Percentiles rank a stretch among this genome's conserved stretches.
Evolutionary conservation across 2,113 vertebrate genomes (phyloP).

Genomic region (Orthonyx spaldingii): DNA sequence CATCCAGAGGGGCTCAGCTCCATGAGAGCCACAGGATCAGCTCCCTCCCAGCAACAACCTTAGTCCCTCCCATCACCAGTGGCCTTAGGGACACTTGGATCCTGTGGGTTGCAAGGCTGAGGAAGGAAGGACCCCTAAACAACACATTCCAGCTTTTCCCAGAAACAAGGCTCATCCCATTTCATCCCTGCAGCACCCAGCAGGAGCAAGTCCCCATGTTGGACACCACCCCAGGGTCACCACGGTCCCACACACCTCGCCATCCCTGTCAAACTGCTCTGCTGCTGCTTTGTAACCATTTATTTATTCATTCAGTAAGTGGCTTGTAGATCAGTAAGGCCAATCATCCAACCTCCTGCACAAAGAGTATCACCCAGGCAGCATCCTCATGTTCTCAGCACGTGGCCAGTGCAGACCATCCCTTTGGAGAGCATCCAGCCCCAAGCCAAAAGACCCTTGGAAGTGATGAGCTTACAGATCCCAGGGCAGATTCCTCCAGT

Average conservation of each 20-base stretch:
- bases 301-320: neutral
- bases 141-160: neutral
- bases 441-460: neutral
- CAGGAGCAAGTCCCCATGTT: neutral
- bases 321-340: neutral
- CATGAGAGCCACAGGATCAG: neutral
- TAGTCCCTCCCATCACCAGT: neutral
- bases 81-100: rapidly evolving
- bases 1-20: neutral
- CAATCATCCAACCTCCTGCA: neutral
- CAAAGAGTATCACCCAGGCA: neutral
- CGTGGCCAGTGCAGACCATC: neutral
- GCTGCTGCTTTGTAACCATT: neutral
- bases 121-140: neutral
- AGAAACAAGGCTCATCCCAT: neutral
- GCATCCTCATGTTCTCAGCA: neutral
- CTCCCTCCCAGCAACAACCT: neutral
- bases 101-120: neutral
- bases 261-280: neutral
- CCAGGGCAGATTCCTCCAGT: conserved; percentile 13
- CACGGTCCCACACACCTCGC: neutral
- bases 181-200: neutral
- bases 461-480: neutral
- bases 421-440: neutral
- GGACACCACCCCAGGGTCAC: neutral